Conservation (phyloP, 1,140 invertebrate genomes). For the Sarcophaga peregrina region DNA sequence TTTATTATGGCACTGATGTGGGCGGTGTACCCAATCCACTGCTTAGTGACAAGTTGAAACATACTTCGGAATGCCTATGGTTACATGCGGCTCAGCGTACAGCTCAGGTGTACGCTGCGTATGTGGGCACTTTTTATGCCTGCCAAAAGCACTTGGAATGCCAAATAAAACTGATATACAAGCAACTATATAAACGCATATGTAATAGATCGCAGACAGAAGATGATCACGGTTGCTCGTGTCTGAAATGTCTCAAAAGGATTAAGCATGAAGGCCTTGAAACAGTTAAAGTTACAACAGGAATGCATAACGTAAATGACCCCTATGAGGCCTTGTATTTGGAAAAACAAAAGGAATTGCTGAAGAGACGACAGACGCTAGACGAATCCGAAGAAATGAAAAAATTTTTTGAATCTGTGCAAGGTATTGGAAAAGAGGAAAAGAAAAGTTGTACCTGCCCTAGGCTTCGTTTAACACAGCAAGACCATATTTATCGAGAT, state of each 20-base stretch:
- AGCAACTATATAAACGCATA: constrained; percentile 48
- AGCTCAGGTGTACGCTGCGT: constrained; percentile 52
- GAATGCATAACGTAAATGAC: constrained; percentile 25
- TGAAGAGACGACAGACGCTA: background rate
- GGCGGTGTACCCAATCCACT: constrained; percentile 52
- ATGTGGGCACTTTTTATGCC: constrained; percentile 53
- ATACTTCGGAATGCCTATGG: constrained; percentile 58
- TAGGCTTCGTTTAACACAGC: constrained; percentile 44
- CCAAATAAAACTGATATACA: constrained; percentile 57
- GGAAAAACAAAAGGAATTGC: background rate
- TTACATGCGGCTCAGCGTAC: constrained; percentile 55
- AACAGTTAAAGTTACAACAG: constrained; percentile 14
- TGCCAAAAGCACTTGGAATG: constrained; percentile 53
- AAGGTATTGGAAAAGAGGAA: background rate
- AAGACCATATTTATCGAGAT: constrained; percentile 36
- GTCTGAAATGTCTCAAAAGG: constrained; percentile 25
- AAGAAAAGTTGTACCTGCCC: background rate
- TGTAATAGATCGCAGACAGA: constrained; percentile 1
- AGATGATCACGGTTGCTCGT: constrained; percentile 27
- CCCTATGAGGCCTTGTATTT: background rate
- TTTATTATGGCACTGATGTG: constrained; percentile 52
- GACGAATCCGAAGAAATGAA: background rate
- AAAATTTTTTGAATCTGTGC: background rate
- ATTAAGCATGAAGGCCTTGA: constrained; percentile 29
- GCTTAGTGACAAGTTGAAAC: constrained; percentile 51